phyloP scores from a whole-genome alignment of 1,140 invertebrate species.

The Battus philenor region DNA sequence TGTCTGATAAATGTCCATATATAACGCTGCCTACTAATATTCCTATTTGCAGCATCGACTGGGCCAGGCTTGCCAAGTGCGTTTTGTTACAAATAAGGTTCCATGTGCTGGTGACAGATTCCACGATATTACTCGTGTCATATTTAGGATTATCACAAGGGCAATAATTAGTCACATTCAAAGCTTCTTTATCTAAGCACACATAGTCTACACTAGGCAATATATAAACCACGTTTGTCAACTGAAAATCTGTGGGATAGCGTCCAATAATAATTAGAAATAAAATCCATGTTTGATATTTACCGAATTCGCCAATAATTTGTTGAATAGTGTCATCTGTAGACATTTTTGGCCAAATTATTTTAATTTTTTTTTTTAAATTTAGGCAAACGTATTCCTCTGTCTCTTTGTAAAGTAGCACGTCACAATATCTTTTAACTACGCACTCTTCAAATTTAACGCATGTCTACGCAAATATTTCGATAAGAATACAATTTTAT shows the following conservation, averaged over 20 bases:
- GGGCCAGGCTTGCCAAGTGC: slow-evolving; percentile 68
- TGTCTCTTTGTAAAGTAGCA: too few species aligned
- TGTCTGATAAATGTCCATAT: slow-evolving; percentile 73
- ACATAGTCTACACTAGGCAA: slow-evolving; percentile 79
- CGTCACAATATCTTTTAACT: too few species aligned
- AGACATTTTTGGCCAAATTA: neutral
- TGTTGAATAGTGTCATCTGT: slow-evolving; percentile 31
- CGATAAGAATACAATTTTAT: too few species aligned
- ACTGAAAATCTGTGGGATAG: slow-evolving; percentile 82
- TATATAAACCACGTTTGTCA: slow-evolving; percentile 81
- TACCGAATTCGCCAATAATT: slow-evolving; percentile 46
- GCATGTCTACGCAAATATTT: too few species aligned
- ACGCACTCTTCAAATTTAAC: too few species aligned
- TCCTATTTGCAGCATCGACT: slow-evolving; percentile 74
- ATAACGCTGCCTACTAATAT: slow-evolving; percentile 71
- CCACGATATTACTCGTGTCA: slow-evolving; percentile 59
- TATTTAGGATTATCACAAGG: slow-evolving; percentile 61
- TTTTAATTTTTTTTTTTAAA: too few species aligned
- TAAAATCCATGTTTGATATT: slow-evolving; percentile 73
- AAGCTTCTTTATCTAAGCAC: slow-evolving; percentile 66
- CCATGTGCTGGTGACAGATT: slow-evolving; percentile 74
- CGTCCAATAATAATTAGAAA: slow-evolving; percentile 79
- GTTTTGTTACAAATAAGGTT: slow-evolving; percentile 71
- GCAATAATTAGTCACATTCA: slow-evolving; percentile 56
- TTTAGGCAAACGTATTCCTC: too few species aligned